These are phyloP conservation scores for Intellagama lesueurii DNA, from an alignment of 2,797 vertebrate genomes.

Conservation along the genomic window DNA sequence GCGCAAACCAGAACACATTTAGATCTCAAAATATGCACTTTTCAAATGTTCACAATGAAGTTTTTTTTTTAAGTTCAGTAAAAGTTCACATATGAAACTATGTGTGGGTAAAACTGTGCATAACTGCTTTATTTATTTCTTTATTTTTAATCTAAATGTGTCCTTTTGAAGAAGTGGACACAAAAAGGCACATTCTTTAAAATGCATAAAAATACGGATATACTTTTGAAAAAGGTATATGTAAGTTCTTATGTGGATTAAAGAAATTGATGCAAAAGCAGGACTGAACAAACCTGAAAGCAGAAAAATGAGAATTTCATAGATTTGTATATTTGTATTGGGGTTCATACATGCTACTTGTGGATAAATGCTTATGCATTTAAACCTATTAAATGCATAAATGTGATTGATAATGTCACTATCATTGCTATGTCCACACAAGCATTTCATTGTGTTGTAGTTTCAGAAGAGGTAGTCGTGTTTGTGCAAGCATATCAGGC, in stretches of 20 bases:
- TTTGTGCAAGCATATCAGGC: no score
- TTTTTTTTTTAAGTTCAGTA: neutral
- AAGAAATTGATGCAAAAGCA: neutral
- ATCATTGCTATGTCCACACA: no score
- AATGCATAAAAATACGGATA: neutral
- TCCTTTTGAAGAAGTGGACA: neutral
- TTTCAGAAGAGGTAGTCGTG: no score
- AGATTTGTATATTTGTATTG: neutral
- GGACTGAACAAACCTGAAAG: neutral
- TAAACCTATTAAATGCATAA: no score
- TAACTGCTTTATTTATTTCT: no score
- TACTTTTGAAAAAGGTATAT: no score
- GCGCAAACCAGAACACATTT: neutral
- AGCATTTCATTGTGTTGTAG: no score
- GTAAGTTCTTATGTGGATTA: no score
- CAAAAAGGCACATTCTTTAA: neutral
- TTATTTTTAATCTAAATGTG: neutral
- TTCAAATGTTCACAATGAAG: neutral
- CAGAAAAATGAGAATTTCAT: neutral
- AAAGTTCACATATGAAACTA: neutral
- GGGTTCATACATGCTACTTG: no score
- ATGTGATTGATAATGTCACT: no score
- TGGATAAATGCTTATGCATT: no score
- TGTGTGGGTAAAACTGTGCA: neutral
- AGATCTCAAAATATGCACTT: neutral